Percentiles rank a stretch among this genome's conserved stretches.
These are phyloP conservation scores for Drosophila silvestris DNA, from an alignment of 2,888 invertebrate genomes.

Conservation along the genomic window DNA sequence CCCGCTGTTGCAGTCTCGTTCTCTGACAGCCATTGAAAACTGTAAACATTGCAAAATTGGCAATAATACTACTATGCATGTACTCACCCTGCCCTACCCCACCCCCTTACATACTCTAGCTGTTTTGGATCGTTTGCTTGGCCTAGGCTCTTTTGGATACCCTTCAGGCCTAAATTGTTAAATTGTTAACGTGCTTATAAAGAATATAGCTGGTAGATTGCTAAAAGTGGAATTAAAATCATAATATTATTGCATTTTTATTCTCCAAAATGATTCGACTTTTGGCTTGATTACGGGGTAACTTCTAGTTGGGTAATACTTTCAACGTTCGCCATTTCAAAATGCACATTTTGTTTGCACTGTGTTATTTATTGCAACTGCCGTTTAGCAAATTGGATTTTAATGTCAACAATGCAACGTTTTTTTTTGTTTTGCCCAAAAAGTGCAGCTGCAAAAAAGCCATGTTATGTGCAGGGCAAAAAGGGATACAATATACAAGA, in stretches of 20 bases:
- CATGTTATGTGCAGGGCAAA: slow-evolving; percentile 15
- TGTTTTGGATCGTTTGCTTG: slow-evolving; percentile 7
- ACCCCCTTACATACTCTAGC: neutral
- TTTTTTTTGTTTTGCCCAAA: slow-evolving; percentile 2
- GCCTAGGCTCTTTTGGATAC: slow-evolving; percentile 1
- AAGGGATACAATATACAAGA: neutral
- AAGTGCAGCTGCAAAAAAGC: slow-evolving; percentile 6
- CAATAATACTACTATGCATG: slow-evolving; percentile 63
- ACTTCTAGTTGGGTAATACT: neutral
- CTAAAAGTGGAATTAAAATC: neutral
- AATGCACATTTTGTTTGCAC: slow-evolving; percentile 22
- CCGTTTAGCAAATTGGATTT: slow-evolving; percentile 56
- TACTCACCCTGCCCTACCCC: neutral
- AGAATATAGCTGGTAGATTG: neutral
- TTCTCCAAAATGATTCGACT: neutral
- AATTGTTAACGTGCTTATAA: neutral
- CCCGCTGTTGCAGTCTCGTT: slow-evolving; percentile 8
- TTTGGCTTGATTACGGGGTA: slow-evolving; percentile 1
- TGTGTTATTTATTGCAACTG: slow-evolving; percentile 45
- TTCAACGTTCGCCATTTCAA: neutral
- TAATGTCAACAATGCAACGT: slow-evolving; percentile 51
- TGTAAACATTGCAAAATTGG: slow-evolving; percentile 73
- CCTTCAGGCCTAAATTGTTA: neutral
- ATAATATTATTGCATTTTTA: neutral
- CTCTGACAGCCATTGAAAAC: slow-evolving; percentile 57